These are phyloP conservation scores for Larimichthys polyactis DNA, from an alignment of 2,113 vertebrate genomes.

Conservation along the genomic window DNA sequence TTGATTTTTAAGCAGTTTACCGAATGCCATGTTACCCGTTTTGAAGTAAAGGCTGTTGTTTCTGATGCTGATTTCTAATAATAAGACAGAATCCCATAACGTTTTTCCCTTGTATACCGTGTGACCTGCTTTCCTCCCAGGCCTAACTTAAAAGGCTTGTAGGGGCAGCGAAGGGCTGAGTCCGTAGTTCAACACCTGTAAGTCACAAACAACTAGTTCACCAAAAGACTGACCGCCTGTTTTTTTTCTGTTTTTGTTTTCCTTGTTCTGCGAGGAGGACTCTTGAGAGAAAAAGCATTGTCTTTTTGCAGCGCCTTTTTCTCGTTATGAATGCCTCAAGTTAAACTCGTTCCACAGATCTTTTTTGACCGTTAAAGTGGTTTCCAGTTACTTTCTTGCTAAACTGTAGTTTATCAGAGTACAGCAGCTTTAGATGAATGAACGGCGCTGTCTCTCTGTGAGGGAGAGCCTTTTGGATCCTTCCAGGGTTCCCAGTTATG, in stretches of 20 bases:
- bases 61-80: slow-evolving; percentile 58
- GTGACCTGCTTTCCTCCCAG: slow-evolving; percentile 99
- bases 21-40: slow-evolving; percentile 66
- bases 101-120: slow-evolving; percentile 91
- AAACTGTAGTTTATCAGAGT: slow-evolving; percentile 38
- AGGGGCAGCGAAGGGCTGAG: slow-evolving; percentile 98
- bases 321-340: slow-evolving; percentile 65
- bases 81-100: slow-evolving; percentile 78
- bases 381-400: slow-evolving; percentile 71
- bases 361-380: slow-evolving; percentile 61
- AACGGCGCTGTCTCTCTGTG: slow-evolving; percentile 41
- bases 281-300: slow-evolving; percentile 74
- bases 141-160: slow-evolving; percentile 99
- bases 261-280: slow-evolving; percentile 73
- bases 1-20: slow-evolving; percentile 57
- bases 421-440: slow-evolving; percentile 21
- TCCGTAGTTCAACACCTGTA: slow-evolving; percentile 99
- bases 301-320: slow-evolving; percentile 70
- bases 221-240: slow-evolving; percentile 91
- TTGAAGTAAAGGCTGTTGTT: slow-evolving; percentile 71
- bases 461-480: slow-evolving; percentile 42
- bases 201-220: slow-evolving; percentile 97
- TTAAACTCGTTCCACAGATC: slow-evolving; percentile 64
- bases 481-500: slow-evolving; percentile 34
- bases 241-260: slow-evolving; percentile 76